phyloP scores from a whole-genome alignment of 37 sponge, comb jelly and placozoan species.

The Geodia barretti region DNA sequence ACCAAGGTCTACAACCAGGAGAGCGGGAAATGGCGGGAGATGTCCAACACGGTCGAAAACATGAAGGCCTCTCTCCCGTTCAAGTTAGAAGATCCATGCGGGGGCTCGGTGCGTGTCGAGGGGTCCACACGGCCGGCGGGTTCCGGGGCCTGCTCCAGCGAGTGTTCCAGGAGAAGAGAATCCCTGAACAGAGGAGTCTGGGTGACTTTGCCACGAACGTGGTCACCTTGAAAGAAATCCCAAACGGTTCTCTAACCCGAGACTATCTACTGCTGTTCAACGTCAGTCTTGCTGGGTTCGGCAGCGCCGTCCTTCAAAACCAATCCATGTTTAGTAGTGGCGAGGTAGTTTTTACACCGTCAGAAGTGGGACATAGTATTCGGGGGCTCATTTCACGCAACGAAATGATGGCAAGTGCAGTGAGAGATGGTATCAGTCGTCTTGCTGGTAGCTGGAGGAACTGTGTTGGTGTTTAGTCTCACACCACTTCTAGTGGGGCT shows the following conservation, averaged over 20 bases:
- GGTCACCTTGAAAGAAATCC: slow-evolving; percentile 49
- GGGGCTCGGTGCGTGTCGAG: slow-evolving; percentile 34
- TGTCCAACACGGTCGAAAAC: slow-evolving; percentile 48
- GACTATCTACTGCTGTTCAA: slow-evolving; percentile 67
- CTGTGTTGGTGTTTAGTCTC: slow-evolving; percentile 38
- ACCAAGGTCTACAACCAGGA: slow-evolving; percentile 42
- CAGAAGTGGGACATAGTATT: slow-evolving; percentile 50
- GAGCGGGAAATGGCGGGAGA: slow-evolving; percentile 41
- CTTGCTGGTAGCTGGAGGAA: slow-evolving; percentile 54
- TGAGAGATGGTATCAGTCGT: slow-evolving; percentile 45
- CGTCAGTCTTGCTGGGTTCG: slow-evolving; percentile 59
- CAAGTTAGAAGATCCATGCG: slow-evolving; percentile 40
- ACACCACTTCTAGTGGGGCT: slow-evolving; percentile 13
- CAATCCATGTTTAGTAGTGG: slow-evolving; percentile 15
- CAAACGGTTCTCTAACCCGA: slow-evolving; percentile 49
- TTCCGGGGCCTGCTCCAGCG: slow-evolving; percentile 44
- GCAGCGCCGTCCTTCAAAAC: slow-evolving; percentile 39
- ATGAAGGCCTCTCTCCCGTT: slow-evolving; percentile 57
- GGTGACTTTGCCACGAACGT: slow-evolving; percentile 53
- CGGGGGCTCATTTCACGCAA: slow-evolving; percentile 30
- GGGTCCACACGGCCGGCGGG: slow-evolving; percentile 46
- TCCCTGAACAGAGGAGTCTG: slow-evolving; percentile 51
- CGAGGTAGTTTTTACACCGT: slow-evolving; percentile 37
- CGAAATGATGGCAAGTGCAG: slow-evolving; percentile 43
- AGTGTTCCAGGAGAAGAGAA: slow-evolving; percentile 52